These are phyloP conservation scores for Sebastes melanostomus DNA, from an alignment of 2,797 vertebrate species.

Conservation along the genomic window DNA sequence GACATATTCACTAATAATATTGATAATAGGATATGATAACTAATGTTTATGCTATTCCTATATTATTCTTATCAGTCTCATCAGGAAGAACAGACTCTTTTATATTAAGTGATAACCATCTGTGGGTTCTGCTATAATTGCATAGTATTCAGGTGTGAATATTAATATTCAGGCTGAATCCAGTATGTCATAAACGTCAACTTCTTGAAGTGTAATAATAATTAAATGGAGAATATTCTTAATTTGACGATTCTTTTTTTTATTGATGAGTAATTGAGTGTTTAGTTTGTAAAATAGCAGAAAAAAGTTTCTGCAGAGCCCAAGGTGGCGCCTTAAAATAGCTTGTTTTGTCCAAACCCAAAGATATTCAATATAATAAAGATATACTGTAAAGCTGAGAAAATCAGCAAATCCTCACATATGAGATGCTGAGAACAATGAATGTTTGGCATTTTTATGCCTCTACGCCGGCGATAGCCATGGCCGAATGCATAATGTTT, in stretches of 20 bases:
- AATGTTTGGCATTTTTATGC: no score
- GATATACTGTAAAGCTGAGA: no score
- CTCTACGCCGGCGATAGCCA: rapidly evolving
- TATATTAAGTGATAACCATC: background rate
- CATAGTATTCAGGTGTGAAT: background rate
- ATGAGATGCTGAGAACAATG: background rate
- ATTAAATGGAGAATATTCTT: background rate
- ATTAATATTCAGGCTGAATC: background rate
- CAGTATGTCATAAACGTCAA: background rate
- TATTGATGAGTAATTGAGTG: background rate
- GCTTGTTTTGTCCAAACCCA: no score
- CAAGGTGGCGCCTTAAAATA: background rate
- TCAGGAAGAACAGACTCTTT: background rate
- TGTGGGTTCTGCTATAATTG: background rate
- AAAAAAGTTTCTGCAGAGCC: background rate
- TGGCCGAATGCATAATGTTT: no score
- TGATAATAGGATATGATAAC: background rate
- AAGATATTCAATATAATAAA: no score
- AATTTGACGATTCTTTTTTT: background rate
- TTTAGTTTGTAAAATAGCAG: background rate
- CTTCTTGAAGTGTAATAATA: background rate
- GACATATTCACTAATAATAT: background rate
- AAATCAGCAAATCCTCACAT: background rate
- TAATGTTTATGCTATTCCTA: background rate
- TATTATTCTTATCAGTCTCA: background rate